Conservation (phyloP, 2,888 invertebrate genomes). For the Prenolepis imparis region DNA sequence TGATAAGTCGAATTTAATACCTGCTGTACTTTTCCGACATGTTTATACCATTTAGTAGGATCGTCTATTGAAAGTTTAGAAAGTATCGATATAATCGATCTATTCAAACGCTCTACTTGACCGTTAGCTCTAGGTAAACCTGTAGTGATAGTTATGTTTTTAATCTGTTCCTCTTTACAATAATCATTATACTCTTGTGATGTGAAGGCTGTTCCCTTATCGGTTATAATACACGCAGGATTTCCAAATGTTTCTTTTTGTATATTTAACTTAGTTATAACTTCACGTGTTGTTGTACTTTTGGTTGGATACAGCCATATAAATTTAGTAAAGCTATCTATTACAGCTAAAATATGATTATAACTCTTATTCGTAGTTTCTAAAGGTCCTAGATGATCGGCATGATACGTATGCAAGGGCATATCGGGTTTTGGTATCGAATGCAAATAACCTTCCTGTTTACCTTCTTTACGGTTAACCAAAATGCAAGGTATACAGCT, state of each 20-base stretch:
- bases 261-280: background rate
- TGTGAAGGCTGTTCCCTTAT: background rate
- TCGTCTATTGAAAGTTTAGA: background rate
- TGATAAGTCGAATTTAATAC: slow-evolving; percentile 41
- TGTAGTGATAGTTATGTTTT: background rate
- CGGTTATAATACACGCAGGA: background rate
- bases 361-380: slow-evolving; percentile 54
- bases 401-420: slow-evolving; percentile 47
- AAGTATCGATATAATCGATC: background rate
- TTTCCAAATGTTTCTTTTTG: slow-evolving; percentile 4
- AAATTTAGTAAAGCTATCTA: slow-evolving; percentile 17
- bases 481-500: slow-evolving; percentile 60
- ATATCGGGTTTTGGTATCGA: slow-evolving; percentile 27
- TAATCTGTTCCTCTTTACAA: background rate
- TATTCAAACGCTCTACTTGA: background rate
- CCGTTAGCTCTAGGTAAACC: background rate
- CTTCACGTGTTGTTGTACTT: background rate
- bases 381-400: slow-evolving; percentile 55
- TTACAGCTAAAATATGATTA: slow-evolving; percentile 46
- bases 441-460: slow-evolving; percentile 55
- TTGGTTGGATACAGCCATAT: background rate
- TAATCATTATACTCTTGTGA: background rate
- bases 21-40: background rate
- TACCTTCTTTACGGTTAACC: slow-evolving; percentile 49
- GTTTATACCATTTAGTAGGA: background rate